A percentile compares a stretch with the other conserved stretches of the same genome.
phyloP scores from a whole-genome alignment of 1,140 invertebrate genomes.

The Lanistes nyassanus region DNA sequence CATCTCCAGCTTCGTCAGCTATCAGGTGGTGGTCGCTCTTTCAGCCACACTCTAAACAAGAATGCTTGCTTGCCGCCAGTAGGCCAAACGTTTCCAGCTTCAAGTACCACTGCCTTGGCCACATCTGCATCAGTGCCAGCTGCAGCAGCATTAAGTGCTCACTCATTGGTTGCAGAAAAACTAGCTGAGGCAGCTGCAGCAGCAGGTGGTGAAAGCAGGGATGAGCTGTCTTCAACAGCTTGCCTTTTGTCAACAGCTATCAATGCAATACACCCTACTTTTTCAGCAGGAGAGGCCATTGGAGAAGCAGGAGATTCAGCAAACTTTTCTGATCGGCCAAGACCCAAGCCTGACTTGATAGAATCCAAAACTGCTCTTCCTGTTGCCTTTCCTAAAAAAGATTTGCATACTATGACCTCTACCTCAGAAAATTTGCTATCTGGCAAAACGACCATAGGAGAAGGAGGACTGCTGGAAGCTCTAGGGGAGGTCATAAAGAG shows the following conservation, averaged over 20 bases:
- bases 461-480: constrained; percentile 36
- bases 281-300: constrained; percentile 7
- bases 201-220: background rate
- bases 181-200: constrained; percentile 33
- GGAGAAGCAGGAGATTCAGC: constrained; percentile 5
- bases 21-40: constrained; percentile 37
- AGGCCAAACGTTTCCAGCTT: constrained; percentile 45
- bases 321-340: background rate
- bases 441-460: background rate
- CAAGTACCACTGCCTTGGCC: background rate
- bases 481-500: constrained; percentile 44
- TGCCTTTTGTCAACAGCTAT: constrained; percentile 14
- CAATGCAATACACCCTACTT: constrained; percentile 6
- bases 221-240: background rate
- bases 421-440: background rate
- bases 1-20: constrained; percentile 48
- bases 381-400: constrained; percentile 15
- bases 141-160: constrained; percentile 17
- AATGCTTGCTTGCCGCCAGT: constrained; percentile 64
- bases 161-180: constrained; percentile 22
- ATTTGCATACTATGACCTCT: background rate
- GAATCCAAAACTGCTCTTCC: constrained; percentile 1
- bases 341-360: background rate
- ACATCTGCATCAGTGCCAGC: constrained; percentile 8
- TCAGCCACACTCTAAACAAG: constrained; percentile 55